Evolutionary conservation across 2,888 invertebrate species (phyloP).

Genomic region (Halictus ligatus): DNA sequence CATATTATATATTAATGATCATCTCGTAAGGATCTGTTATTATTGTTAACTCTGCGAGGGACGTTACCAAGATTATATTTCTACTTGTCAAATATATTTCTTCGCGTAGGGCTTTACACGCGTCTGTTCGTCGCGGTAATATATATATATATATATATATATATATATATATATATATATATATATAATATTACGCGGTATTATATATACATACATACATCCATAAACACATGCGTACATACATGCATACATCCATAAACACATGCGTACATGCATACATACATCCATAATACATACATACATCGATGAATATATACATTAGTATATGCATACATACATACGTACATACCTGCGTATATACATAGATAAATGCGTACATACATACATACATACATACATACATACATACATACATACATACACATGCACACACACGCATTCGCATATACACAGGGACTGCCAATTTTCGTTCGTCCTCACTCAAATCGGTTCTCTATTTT

Average conservation of each 20-base stretch:
- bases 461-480: slow-evolving; percentile 46
- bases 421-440: background rate
- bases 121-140: slow-evolving; percentile 44
- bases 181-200: background rate
- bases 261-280: too few species aligned
- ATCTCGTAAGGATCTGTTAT: slow-evolving; percentile 81
- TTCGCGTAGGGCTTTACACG: slow-evolving; percentile 66
- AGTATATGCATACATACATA: too few species aligned
- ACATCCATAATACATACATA: too few species aligned
- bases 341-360: background rate
- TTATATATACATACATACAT: background rate
- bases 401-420: background rate
- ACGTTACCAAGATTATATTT: slow-evolving; percentile 83
- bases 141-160: background rate
- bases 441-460: slow-evolving; percentile 53
- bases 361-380: background rate
- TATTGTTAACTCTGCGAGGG: slow-evolving; percentile 82
- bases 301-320: too few species aligned
- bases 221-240: too few species aligned
- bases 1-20: slow-evolving; percentile 71
- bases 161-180: too few species aligned
- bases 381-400: background rate
- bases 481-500: slow-evolving; percentile 39
- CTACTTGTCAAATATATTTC: slow-evolving; percentile 75
- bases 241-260: too few species aligned